Percentiles rank a stretch among this genome's conserved stretches.
phyloP scores from a whole-genome alignment of 2,888 invertebrate species.

The Schizaphis graminum region DNA sequence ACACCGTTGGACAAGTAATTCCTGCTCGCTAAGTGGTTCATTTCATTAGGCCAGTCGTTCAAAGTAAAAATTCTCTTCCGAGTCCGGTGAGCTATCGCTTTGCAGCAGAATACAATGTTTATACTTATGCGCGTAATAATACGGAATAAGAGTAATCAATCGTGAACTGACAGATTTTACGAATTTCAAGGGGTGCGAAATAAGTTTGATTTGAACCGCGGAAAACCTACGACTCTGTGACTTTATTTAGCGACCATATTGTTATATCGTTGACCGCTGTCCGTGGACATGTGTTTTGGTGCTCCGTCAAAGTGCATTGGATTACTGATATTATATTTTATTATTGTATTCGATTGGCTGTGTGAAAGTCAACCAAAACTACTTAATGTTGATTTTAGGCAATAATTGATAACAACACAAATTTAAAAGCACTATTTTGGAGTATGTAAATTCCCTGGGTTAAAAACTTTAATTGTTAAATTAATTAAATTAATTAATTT shows the following conservation, averaged over 20 bases:
- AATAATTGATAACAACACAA: background rate
- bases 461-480: too few relatives aligned
- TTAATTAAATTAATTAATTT: too few relatives aligned
- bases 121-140: background rate
- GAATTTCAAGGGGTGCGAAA: background rate
- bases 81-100: background rate
- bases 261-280: too few relatives aligned
- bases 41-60: background rate
- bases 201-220: background rate
- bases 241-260: background rate
- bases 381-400: background rate
- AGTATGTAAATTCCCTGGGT: too few relatives aligned
- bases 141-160: background rate
- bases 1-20: background rate
- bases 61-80: background rate
- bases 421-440: background rate
- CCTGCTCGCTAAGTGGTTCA: background rate
- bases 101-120: background rate
- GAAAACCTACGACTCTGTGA: slow-evolving; percentile 3
- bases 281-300: background rate
- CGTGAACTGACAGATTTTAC: background rate
- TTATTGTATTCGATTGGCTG: background rate
- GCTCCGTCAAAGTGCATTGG: background rate
- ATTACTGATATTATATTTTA: too few relatives aligned
- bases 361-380: background rate